Evolutionary conservation across 2,888 invertebrate genomes (phyloP).

Genomic region (Eupelmus urozonus): DNA sequence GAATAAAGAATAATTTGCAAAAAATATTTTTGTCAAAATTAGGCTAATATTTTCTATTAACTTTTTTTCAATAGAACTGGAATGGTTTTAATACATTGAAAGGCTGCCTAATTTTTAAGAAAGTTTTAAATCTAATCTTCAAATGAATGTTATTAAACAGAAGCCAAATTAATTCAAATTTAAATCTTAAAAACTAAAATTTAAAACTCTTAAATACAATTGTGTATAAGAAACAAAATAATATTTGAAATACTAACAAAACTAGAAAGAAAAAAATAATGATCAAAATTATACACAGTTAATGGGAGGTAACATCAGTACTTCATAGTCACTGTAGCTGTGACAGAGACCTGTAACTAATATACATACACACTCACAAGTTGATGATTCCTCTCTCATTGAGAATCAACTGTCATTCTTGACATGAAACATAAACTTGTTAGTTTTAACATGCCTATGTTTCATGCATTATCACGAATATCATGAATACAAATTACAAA

Average conservation of each 20-base stretch:
- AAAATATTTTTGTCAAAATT: slow-evolving; percentile 40
- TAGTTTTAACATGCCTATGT: slow-evolving; percentile 29
- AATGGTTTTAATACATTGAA: slow-evolving; percentile 44
- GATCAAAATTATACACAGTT: slow-evolving; percentile 32
- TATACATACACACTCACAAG: slow-evolving; percentile 28
- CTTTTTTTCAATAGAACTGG: slow-evolving; percentile 15
- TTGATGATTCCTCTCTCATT: slow-evolving; percentile 3
- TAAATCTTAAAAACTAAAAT: neutral
- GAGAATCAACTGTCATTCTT: slow-evolving; percentile 32
- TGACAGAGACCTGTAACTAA: slow-evolving; percentile 21
- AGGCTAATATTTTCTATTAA: slow-evolving; percentile 18
- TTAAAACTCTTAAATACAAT: neutral
- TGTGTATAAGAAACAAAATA: slow-evolving; percentile 9
- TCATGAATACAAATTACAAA: slow-evolving; percentile 43
- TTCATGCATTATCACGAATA: slow-evolving; percentile 54
- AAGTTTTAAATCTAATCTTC: neutral
- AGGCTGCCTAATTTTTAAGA: neutral
- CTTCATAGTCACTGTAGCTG: slow-evolving; percentile 20
- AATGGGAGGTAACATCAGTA: slow-evolving; percentile 32
- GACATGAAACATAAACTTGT: slow-evolving; percentile 38
- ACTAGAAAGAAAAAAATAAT: neutral
- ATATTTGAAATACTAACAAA: slow-evolving; percentile 22
- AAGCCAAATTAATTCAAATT: neutral
- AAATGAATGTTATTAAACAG: neutral
- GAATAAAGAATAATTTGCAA: neutral